phyloP scores from a whole-genome alignment of 2,888 invertebrate genomes.

The Drosophila acutilabella region DNA sequence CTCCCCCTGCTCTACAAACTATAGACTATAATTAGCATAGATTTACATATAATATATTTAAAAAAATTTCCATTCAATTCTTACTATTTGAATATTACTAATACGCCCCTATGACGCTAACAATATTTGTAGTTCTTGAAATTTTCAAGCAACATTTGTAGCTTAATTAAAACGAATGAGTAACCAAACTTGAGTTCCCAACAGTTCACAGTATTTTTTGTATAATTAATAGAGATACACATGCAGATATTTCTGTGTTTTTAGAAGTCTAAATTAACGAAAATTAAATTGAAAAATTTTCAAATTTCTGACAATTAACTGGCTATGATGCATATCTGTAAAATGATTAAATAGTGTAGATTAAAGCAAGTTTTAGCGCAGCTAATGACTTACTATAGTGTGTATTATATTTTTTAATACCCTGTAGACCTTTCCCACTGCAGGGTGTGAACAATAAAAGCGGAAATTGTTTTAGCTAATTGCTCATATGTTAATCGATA shows the following conservation, averaged over 20 bases:
- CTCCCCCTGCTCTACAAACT: not conserved
- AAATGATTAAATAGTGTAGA: constrained; percentile 16
- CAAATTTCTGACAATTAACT: constrained; percentile 24
- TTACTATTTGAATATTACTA: constrained; percentile 1
- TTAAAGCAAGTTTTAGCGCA: constrained; percentile 2
- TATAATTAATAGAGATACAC: not conserved
- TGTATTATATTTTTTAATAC: not conserved
- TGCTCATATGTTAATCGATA: constrained; percentile 29
- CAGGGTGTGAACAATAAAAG: constrained; percentile 43
- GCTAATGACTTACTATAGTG: constrained; percentile 13
- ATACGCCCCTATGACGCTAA: constrained; percentile 1
- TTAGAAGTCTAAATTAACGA: constrained; percentile 1
- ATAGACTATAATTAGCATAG: not conserved
- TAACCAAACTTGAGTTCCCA: not conserved
- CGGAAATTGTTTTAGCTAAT: constrained; percentile 45
- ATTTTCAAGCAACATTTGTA: not conserved
- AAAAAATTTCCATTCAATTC: not conserved
- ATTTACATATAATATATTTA: not conserved
- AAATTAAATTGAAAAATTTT: constrained; percentile 20
- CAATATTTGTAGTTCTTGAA: not conserved
- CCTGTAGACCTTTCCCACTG: too few relatives aligned
- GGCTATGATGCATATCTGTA: constrained; percentile 3
- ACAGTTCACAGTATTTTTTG: not conserved
- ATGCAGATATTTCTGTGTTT: constrained; percentile 3
- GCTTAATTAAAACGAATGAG: constrained; percentile 24